A percentile compares a stretch with the other conserved stretches of the same genome.
Conservation (phyloP, 2,888 invertebrate genomes). For the Petrophora chlorosata region DNA sequence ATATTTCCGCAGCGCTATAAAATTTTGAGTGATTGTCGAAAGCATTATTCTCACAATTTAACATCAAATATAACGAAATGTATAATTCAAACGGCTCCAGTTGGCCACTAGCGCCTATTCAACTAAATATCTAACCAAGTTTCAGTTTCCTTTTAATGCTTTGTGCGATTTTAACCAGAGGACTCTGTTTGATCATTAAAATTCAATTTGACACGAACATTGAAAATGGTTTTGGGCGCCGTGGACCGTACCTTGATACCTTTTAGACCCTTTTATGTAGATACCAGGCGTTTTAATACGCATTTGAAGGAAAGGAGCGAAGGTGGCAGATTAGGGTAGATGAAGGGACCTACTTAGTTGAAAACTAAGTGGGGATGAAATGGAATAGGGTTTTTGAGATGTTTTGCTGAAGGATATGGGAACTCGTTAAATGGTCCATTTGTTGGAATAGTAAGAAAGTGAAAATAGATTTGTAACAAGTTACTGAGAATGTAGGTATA, state of each 20-base stretch:
- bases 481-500: too few relatives aligned
- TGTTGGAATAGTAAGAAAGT: background rate
- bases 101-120: constrained; percentile 11
- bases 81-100: constrained; percentile 9
- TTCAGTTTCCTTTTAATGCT: constrained; percentile 27
- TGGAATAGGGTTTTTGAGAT: constrained; percentile 10
- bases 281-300: constrained; percentile 35
- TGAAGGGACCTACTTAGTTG: constrained; percentile 16
- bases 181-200: constrained; percentile 48
- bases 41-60: background rate
- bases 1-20: too few relatives aligned
- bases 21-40: too few relatives aligned
- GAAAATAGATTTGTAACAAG: background rate
- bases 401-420: constrained; percentile 13
- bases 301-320: constrained; percentile 22
- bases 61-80: constrained; percentile 13
- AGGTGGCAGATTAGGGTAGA: constrained; percentile 22
- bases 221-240: constrained; percentile 44
- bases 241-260: constrained; percentile 38
- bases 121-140: constrained; percentile 23
- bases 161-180: constrained; percentile 36
- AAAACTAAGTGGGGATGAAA: constrained; percentile 20
- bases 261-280: constrained; percentile 41
- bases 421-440: constrained; percentile 1
- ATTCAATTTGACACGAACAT: constrained; percentile 53